These are phyloP conservation scores for Rhinolophus sinicus DNA, from an alignment of 2,113 vertebrate genomes.

Conservation along the genomic window DNA sequence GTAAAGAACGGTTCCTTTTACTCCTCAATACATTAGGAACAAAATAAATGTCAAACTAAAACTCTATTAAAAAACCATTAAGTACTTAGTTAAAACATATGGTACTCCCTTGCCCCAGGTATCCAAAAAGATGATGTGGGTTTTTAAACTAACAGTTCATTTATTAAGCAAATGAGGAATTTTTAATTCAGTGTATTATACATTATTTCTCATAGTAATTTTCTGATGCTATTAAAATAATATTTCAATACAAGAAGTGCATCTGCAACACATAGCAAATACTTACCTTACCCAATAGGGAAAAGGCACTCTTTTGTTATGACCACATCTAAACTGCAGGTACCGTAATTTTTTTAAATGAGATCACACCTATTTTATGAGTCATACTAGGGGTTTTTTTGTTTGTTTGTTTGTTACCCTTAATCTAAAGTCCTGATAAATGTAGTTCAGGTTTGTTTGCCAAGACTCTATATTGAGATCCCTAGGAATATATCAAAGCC, in stretches of 20 bases:
- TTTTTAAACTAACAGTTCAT: neutral
- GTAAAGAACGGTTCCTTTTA: neutral
- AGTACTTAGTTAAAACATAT: conserved; percentile 24
- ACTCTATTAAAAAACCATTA: conserved; percentile 22
- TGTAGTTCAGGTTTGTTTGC: neutral
- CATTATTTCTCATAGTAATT: neutral
- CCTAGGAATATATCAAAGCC: neutral
- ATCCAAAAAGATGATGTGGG: conserved; percentile 29
- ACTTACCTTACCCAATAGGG: conserved; percentile 47
- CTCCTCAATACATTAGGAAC: neutral
- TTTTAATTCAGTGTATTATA: conserved; percentile 7
- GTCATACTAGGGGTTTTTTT: neutral
- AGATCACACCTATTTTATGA: neutral
- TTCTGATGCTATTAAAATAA: conserved; percentile 3
- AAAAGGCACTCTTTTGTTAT: conserved; percentile 43
- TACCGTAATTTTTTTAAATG: conserved; percentile 4
- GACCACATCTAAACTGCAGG: neutral
- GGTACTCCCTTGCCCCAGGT: neutral
- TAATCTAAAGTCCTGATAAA: conserved; percentile 5
- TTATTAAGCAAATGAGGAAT: neutral
- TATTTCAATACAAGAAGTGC: neutral
- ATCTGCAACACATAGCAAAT: conserved; percentile 20
- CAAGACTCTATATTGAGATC: neutral
- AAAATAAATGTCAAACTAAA: conserved; percentile 27
- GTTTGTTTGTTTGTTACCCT: neutral